Evolutionary conservation across 2,113 vertebrate species (phyloP).

Genomic region (Dicentrarchus labrax): DNA sequence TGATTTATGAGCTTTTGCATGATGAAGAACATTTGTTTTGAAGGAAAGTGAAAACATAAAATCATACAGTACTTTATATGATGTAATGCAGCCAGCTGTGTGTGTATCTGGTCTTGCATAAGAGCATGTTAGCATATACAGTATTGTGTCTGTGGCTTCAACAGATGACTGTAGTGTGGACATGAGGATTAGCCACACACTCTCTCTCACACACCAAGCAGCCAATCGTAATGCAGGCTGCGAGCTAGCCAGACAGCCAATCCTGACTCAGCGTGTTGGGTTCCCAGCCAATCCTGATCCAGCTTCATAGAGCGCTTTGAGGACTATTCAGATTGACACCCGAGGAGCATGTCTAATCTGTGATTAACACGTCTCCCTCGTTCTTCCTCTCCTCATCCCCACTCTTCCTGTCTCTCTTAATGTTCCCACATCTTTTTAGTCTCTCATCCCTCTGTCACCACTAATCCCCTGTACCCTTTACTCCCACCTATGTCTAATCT

Average conservation of each 20-base stretch:
- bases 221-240: conserved; percentile 27
- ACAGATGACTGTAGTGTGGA: conserved; percentile 41
- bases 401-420: conserved; percentile 28
- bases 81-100: conserved; percentile 28
- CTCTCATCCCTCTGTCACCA: conserved; percentile 18
- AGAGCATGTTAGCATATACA: conserved; percentile 14
- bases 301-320: conserved; percentile 24
- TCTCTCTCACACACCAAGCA: neutral
- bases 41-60: neutral
- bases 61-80: neutral
- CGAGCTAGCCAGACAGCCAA: conserved; percentile 33
- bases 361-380: conserved; percentile 60
- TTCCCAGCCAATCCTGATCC: conserved; percentile 21
- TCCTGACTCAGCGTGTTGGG: conserved; percentile 31
- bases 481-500: neutral
- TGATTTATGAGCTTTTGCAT: neutral
- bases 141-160: conserved; percentile 27
- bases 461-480: neutral
- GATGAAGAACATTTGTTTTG: neutral
- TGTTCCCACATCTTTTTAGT: conserved; percentile 29
- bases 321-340: conserved; percentile 53
- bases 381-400: conserved; percentile 30
- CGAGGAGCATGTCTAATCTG: conserved; percentile 68
- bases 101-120: conserved; percentile 11
- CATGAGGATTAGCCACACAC: conserved; percentile 57